Evolutionary conservation across 2,797 vertebrate species (phyloP).

Genomic region (Ceryle rudis): DNA sequence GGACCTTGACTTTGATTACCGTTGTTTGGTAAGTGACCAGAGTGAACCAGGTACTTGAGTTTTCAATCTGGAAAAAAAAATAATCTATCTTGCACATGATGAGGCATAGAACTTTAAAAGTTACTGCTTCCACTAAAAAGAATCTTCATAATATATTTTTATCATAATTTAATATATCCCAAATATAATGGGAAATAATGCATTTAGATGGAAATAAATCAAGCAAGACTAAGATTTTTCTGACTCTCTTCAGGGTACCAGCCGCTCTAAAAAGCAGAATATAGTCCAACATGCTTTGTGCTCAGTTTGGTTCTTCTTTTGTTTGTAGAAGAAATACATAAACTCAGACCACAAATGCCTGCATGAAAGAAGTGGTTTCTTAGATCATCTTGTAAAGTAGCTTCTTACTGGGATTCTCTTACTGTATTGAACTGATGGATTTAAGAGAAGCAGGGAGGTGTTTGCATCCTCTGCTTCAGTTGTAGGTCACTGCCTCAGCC

Average conservation of each 20-base stretch:
- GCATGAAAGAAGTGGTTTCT: background rate
- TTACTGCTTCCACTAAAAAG: background rate
- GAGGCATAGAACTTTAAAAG: background rate
- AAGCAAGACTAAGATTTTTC: background rate
- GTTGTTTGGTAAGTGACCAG: background rate
- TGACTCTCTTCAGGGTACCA: background rate
- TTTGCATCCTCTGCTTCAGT: background rate
- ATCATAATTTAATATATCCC: background rate
- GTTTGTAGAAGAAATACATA: background rate
- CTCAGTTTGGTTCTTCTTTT: background rate
- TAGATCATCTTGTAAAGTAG: background rate
- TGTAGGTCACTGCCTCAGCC: background rate
- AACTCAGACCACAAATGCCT: background rate
- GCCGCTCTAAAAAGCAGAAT: background rate
- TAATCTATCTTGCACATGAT: background rate
- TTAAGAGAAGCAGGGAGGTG: background rate
- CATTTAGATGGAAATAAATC: background rate
- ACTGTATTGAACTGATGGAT: background rate
- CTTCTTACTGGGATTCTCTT: background rate
- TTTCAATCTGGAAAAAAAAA: background rate
- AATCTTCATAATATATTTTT: background rate
- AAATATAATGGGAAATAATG: background rate
- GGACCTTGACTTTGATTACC: background rate
- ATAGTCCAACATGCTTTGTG: background rate
- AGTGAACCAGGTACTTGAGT: background rate